A percentile compares a stretch with the other conserved stretches of the same genome.
Evolutionary conservation across 2,888 invertebrate species (phyloP).

Genomic region (Sialis fuliginosa): DNA sequence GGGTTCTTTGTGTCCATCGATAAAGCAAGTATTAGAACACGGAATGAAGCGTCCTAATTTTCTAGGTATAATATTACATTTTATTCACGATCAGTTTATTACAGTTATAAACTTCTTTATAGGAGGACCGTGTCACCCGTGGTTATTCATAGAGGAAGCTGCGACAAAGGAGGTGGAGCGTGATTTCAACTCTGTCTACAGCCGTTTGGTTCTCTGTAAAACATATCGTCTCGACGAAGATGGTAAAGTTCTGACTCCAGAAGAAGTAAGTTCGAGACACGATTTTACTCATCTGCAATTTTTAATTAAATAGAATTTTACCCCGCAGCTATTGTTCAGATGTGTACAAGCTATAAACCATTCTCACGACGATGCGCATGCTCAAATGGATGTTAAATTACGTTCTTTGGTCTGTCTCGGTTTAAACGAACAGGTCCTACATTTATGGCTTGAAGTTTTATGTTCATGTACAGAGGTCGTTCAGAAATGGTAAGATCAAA

Average conservation of each 20-base stretch:
- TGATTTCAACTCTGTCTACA: slow-evolving; percentile 96
- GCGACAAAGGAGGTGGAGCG: slow-evolving; percentile 92
- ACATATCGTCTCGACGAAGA: slow-evolving; percentile 97
- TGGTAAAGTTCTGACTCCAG: slow-evolving; percentile 95
- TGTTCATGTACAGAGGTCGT: slow-evolving; percentile 90
- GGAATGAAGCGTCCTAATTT: slow-evolving; percentile 86
- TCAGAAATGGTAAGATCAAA: slow-evolving; percentile 67
- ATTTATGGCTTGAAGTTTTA: slow-evolving; percentile 94
- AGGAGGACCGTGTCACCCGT: slow-evolving; percentile 92
- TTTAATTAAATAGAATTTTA: slow-evolving; percentile 1
- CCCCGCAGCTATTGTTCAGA: slow-evolving; percentile 55
- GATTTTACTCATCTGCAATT: background rate
- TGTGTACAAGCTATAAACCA: slow-evolving; percentile 93
- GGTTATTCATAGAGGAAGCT: slow-evolving; percentile 97
- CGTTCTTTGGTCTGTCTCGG: slow-evolving; percentile 90
- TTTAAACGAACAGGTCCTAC: slow-evolving; percentile 93
- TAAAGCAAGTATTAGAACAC: slow-evolving; percentile 87
- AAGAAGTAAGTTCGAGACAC: slow-evolving; percentile 48
- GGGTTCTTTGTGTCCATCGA: slow-evolving; percentile 80
- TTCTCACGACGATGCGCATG: slow-evolving; percentile 89
- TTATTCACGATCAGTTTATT: background rate
- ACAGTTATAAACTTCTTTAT: slow-evolving; percentile 11
- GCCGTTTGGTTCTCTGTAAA: slow-evolving; percentile 89
- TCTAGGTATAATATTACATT: slow-evolving; percentile 28
- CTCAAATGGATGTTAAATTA: slow-evolving; percentile 97